Evolutionary conservation across 2,888 invertebrate genomes (phyloP), one percentile per base, ranked within the genome.

Genomic region (Drosophila robusta): DNA sequence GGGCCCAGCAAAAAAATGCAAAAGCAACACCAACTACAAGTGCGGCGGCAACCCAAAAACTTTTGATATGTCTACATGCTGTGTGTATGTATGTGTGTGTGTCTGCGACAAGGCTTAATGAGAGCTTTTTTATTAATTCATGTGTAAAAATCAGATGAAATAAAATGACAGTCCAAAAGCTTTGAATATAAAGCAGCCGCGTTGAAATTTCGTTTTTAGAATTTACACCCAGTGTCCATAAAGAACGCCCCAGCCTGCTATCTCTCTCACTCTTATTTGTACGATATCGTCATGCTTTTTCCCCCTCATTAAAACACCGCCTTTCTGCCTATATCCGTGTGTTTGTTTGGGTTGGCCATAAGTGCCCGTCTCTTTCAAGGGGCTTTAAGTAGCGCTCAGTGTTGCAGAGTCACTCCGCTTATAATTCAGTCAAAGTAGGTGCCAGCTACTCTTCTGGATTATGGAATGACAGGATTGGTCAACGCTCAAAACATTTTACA

Each of bases 111-210:
- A 58, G 54, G 32, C 65, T 69, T 70, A 77, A 81, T 83, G 74
- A 83, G 68, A 69, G 70, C 67, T 72, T 78, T 73, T 66, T 86
- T 88, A 84, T 71, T 76, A 89, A 85, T 84, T 85, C 87, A 85
- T 75, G 89, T 74, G 79, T 81, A 79, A 87, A 89, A 86, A 85
- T 87, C 75, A 75, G 70, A 57, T 70, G 71, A 78, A 85, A 89
- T 85, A 75, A 82, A 87, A 85, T 71, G 60, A 72, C 66, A 70
- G 69, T 64, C 46, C 57, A 62, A 65, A 60, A 47, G 73, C 58
- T 87, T 80, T 87, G 85, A 78, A 80, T 84, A 74, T 70, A 74
- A 84, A 87, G 50, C 56, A 65, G 47, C 12, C 41, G 47, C 57
- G 44, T 41, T 57, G 51, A 56, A 51, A 56, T 49, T 57, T 64